Evolutionary conservation across 2,888 invertebrate species (phyloP), one percentile per base, ranked within the genome.

Genomic region (Stenoptilia bipunctidactyla): DNA sequence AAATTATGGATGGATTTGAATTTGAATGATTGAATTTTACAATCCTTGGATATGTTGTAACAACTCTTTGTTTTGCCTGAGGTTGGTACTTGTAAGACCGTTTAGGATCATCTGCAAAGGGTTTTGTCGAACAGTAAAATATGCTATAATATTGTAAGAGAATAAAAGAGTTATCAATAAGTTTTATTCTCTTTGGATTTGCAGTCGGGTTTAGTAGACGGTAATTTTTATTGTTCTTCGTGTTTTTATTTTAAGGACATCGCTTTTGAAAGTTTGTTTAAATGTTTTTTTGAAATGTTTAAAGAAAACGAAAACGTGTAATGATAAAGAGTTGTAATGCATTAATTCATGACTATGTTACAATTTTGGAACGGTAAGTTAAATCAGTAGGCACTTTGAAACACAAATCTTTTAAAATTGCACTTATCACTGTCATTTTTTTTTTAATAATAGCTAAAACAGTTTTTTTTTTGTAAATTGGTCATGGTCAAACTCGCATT

Each of bases 91-190:
- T 33, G 6, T n/a, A 33, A 12, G 9, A 68, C 53, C 69, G 68
- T 66, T 77, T 73, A 75, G 70, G 69, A 66, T 57, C 60, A 64
- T 69, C 67, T 53, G 55, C 62, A 54, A 56, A 66, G 66, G 65
- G 63, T 68, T 66, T 68, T 63, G 59, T 55, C 57, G 55, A 64
- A 63, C 56, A 61, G 68, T 71, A 66, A 71, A 79, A 79, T 68
- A 75, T 67, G 70, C 61, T 64, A 53, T 62, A 62, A 66, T 66
- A 69, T 67, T 68, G 58, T 53, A 64, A 57, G 67, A 63, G 13
- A 12, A 68, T 69, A 67, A 70, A 70, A 66, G 63, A 73, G 67
- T 74, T 75, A 77, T 73, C 79, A 76, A 79, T 80, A 75, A 69
- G 66, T 72, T 73, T 61, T 64, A 65, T 65, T 61, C 3, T n/a